Evolutionary conservation across 2,113 vertebrate species (phyloP).

Genomic region (Dromas ardeola): DNA sequence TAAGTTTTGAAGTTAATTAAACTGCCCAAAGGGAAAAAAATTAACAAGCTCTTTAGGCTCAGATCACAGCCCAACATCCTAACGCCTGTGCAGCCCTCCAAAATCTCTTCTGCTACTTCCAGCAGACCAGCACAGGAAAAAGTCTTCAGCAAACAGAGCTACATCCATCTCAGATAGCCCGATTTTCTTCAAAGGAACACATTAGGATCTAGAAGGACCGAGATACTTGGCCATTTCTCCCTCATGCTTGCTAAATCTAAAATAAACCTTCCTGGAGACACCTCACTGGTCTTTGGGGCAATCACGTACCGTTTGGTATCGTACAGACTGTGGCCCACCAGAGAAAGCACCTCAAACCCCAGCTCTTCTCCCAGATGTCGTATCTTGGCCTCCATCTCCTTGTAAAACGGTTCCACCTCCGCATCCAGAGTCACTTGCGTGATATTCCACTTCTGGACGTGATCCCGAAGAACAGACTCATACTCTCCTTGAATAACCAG

Average conservation of each 20-base stretch:
- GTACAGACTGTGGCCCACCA: constrained; percentile 65
- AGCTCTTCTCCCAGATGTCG: constrained; percentile 44
- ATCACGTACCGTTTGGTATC: constrained; percentile 38
- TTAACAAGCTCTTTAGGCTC: not conserved
- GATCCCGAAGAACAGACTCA: not conserved
- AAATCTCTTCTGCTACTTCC: not conserved
- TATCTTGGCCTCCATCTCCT: constrained; percentile 57
- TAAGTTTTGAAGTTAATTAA: not conserved
- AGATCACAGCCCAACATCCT: not conserved
- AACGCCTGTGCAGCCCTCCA: not conserved
- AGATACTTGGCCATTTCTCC: not conserved
- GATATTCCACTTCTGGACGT: constrained; percentile 54
- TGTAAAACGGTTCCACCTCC: constrained; percentile 62
- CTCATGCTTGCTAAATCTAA: not conserved
- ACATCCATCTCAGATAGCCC: fast-evolving
- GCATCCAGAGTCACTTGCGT: constrained; percentile 63
- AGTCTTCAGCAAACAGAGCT: not conserved
- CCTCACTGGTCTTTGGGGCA: not conserved
- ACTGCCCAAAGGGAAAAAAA: not conserved
- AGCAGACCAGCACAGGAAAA: not conserved
- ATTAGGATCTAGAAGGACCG: not conserved
- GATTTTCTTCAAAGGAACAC: not conserved
- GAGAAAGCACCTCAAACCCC: constrained; percentile 53
- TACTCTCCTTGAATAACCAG: constrained; percentile 64
- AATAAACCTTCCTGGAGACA: not conserved